Base-by-base conservation (phyloP, 2,113 vertebrate species). In the Cyanoramphus novaezelandiae region DNA sequence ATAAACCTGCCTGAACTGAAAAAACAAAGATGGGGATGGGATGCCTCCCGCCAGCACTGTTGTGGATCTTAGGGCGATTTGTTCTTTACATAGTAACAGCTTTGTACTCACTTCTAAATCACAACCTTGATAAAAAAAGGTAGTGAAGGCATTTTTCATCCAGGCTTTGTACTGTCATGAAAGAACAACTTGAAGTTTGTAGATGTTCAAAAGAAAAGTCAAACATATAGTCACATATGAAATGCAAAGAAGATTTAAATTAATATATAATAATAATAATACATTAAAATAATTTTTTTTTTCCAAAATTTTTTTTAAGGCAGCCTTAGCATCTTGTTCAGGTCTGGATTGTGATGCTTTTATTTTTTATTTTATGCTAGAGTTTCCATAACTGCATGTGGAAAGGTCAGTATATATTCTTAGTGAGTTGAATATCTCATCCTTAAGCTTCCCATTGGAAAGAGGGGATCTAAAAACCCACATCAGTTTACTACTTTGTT, bases 161-260 rank as follows among this genome's bases (percentile, higher is more conserved):
- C 60, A 81, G 68, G 44, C 50, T 92, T 60, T 2, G 0, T 29
- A 8, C 6, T 65, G 37, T 29, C 2, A 0, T n/a, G 63, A 39
- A 33, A 90, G 69, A 71, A 44, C 17, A 52, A 10, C 24, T 49
- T 47, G 68, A 62, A 63, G 60, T 41, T 35, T 62, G 55, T 70
- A 16, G 24, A 7, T 63, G 24, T 35, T 80, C 19, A 23, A 65
- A 67, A 57, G 20, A 44, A 68, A 77, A 78, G 24, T 6, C 21
- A 67, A 53, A 71, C 17, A 11, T 24, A 24, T 24, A 3, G 5
- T 35, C 24, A n/a, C 18, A 25, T 41, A 82, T 14, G 17, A 70
- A 59, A 43, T 50, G 4, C 12, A 91, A 65, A 81, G 29, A 24
- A 25, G 4, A 64, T 72, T 46, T 9, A 19, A 71, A 43, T 53